Base-by-base conservation (phyloP, 2,888 invertebrate genomes). In the Quadroppia sp. region DNA sequence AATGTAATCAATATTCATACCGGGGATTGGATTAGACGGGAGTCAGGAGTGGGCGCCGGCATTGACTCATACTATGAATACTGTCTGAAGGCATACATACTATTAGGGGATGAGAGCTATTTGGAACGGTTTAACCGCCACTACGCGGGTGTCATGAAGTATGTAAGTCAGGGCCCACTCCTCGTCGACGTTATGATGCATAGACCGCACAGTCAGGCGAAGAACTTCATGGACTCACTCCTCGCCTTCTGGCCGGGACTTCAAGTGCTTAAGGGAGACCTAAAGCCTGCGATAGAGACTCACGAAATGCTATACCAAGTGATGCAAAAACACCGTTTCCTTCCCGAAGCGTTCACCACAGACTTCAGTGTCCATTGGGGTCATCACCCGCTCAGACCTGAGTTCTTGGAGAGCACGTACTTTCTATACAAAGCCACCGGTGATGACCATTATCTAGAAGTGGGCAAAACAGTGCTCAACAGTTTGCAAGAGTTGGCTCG, bases 31-130 rank as follows among this genome's bases (percentile, higher is more conserved):
- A 89, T 97, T 6, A 86, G 98, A 64, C 87, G 95, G 80, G 97
- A 98, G 82, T 92, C 95, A 0, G 96, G 98, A 1, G 94, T 99
- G 9, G 98, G 98, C n/a, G 98, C 98, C 17, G 98, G 98, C 32
- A 96, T 98, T 79, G 98, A 99, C 84, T 96, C 96, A 0, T 99
- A 99, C 83, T 99, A 98, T 81, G 98, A 99, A 83, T 99, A 99
- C 83, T 91, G 95, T 77, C 87, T 99, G 40, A 99, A 99, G 83
- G 95, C 96, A 0, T 99, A 98, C 83, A 93, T 99, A 77, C 85
- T 99, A 73, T 86, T 99, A 11, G 85, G 86, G 9, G 97, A 99
- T 81, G 92, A 94, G 80, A 90, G 90, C 78, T 98, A 97, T 83
- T 85, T 98, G 78, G 90, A 92, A 61, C 87, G 98, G 77, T 98